Evolutionary conservation across 1,140 invertebrate species (phyloP), one percentile per base, ranked within the genome.

Genomic region (Lepidotrigona ventralis): DNA sequence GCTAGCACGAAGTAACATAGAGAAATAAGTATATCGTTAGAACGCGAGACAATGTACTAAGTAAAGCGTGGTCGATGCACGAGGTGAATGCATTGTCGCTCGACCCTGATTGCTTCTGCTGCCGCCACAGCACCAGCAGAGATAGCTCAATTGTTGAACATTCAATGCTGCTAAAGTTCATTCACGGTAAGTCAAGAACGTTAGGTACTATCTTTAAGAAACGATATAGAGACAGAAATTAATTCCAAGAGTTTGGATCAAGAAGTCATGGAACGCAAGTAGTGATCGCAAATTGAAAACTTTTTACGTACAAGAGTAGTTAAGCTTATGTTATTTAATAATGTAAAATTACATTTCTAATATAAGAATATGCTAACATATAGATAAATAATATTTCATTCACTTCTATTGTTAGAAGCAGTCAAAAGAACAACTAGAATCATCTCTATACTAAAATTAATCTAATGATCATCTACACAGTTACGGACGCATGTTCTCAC

Each of bases 91-190:
- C 79, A 90, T 90, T 87, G 84, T 89, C 85, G 85, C 84, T 88
- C 86, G 87, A 75, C 88, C 73, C 84, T 91, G 90, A 91, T 91
- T 91, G 89, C 88, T 86, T 85, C 84, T 86, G 71, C 85, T 88
- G 82, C 70, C 78, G 72, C 71, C 79, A 73, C 79, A 75, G 84
- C 70, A 81, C 60, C 77, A 79, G 82, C 87, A 89, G 74, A 90
- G 90, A 91, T 90, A 89, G 86, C 88, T 91, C 91, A 91, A 91
- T 91, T 91, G 91, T 85, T 87, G 71, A 87, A 83, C 89, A 77
- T 76, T 68, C 82, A 89, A 83, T 90, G 89, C 75, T 89, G 26
- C 90, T 91, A 86, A 91, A 91, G 90, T 89, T 86, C 89, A 84
- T 91, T 89, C 84, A 70, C 26, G 83, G 81, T 88, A 90, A 91